These are phyloP conservation scores for Notoglanidium macrostoma DNA, from an alignment of 2,797 vertebrate species.

Conservation along the genomic window DNA sequence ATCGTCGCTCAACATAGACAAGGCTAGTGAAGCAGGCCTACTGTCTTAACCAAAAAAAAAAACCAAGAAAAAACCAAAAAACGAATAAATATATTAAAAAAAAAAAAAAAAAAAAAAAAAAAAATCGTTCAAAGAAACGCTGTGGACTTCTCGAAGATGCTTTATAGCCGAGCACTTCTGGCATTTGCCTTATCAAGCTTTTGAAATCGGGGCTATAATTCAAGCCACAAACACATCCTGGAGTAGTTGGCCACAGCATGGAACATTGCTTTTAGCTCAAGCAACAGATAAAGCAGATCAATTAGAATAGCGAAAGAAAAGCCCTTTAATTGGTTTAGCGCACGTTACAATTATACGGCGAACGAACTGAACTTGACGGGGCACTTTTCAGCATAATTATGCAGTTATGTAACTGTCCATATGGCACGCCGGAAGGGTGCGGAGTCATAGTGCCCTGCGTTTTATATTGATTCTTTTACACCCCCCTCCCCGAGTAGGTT, in stretches of 20 bases:
- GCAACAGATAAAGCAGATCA: neutral
- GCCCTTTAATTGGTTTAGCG: neutral
- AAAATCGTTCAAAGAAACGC: slow-evolving; percentile 5
- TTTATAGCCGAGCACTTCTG: slow-evolving; percentile 35
- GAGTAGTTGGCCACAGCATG: slow-evolving; percentile 41
- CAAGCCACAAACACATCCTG: slow-evolving; percentile 53
- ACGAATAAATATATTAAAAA: neutral
- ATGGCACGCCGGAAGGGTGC: slow-evolving; percentile 14
- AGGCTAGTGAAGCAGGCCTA: slow-evolving; percentile 40
- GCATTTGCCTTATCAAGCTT: neutral
- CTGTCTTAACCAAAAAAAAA: neutral
- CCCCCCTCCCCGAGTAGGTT: neutral
- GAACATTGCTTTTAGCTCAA: slow-evolving; percentile 17
- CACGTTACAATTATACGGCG: neutral
- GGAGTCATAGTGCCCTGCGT: neutral
- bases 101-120: neutral
- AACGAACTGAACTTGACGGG: neutral
- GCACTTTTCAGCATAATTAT: neutral
- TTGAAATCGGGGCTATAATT: neutral
- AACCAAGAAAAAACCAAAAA: too few species aligned
- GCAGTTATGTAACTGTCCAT: neutral
- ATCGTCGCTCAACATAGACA: slow-evolving; percentile 55
- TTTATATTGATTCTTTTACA: neutral
- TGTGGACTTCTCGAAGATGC: slow-evolving; percentile 54
- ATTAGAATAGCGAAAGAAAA: too few species aligned